phyloP scores from a whole-genome alignment of 37 sponge, comb jelly and placozoan genomes.

The Geodia barretti region DNA sequence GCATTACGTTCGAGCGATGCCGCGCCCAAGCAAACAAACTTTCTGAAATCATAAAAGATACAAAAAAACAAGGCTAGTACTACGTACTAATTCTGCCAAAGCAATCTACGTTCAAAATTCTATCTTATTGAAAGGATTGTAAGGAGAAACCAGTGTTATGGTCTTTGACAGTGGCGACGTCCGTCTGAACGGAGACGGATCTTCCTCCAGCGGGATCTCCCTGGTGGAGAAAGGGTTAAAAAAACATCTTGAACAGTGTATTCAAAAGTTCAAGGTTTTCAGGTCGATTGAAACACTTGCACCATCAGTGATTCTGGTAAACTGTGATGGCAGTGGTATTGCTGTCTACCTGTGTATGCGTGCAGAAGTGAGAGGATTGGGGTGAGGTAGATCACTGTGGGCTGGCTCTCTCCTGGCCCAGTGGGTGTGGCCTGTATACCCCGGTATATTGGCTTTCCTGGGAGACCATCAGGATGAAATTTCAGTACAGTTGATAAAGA shows the following conservation, averaged over 20 bases:
- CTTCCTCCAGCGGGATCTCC: constrained; percentile 51
- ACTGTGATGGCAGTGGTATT: too few species aligned
- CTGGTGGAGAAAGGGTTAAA: too few species aligned
- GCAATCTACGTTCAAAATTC: constrained; percentile 25
- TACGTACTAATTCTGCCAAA: too few species aligned
- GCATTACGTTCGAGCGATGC: background rate
- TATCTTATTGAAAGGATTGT: constrained; percentile 84
- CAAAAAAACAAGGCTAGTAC: too few species aligned
- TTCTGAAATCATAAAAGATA: too few species aligned
- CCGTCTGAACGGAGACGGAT: constrained; percentile 70
- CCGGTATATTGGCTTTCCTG: constrained; percentile 74
- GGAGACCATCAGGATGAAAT: background rate
- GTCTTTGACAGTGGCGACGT: constrained; percentile 67
- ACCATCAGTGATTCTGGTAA: too few species aligned
- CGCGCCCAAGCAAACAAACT: too few species aligned
- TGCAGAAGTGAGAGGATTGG: constrained; percentile 25
- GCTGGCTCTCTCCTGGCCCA: constrained; percentile 50
- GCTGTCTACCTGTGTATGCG: constrained; percentile 44
- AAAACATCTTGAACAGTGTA: too few species aligned
- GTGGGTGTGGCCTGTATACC: constrained; percentile 62
- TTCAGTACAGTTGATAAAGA: background rate
- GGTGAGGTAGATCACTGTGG: constrained; percentile 18
- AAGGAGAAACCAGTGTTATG: constrained; percentile 59
- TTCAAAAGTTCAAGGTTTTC: too few species aligned
- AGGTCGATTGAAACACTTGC: too few species aligned